Percentiles rank a stretch among this genome's conserved stretches.
These are phyloP conservation scores for Notechis scutatus DNA, from an alignment of 2,113 vertebrate species.

Conservation along the genomic window DNA sequence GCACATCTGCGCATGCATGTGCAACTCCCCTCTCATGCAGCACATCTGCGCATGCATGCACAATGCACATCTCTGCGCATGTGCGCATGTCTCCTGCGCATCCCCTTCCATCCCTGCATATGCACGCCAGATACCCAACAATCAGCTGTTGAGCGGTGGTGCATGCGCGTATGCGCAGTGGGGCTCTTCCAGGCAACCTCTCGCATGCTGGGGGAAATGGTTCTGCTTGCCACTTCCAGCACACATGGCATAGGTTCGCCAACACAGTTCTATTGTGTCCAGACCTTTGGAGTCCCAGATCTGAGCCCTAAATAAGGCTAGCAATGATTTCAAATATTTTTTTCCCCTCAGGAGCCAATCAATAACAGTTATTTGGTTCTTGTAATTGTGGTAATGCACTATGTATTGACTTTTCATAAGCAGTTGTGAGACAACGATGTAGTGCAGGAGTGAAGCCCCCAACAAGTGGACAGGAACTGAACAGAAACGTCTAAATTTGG, in stretches of 20 bases:
- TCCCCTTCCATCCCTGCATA: no score
- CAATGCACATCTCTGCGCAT: no score
- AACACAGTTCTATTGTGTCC: neutral
- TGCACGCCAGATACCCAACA: no score
- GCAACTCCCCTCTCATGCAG: no score
- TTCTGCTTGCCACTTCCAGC: no score
- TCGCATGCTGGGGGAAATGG: rapidly evolving
- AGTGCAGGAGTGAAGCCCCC: neutral
- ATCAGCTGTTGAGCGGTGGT: no score
- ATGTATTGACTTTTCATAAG: neutral
- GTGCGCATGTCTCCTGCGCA: no score
- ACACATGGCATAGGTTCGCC: no score
- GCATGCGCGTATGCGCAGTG: no score
- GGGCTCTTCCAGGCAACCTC: no score
- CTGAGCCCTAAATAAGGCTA: neutral
- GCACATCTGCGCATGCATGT: no score
- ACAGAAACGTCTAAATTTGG: neutral
- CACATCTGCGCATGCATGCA: no score
- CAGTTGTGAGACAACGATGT: neutral
- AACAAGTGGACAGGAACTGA: neutral
- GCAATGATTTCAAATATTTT: neutral
- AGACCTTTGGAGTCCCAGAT: neutral
- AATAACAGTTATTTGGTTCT: neutral
- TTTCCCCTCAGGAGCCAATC: neutral
- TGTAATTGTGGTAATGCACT: neutral